phyloP scores from a whole-genome alignment of 2,797 vertebrate species.

The Hybognathus amarus region DNA sequence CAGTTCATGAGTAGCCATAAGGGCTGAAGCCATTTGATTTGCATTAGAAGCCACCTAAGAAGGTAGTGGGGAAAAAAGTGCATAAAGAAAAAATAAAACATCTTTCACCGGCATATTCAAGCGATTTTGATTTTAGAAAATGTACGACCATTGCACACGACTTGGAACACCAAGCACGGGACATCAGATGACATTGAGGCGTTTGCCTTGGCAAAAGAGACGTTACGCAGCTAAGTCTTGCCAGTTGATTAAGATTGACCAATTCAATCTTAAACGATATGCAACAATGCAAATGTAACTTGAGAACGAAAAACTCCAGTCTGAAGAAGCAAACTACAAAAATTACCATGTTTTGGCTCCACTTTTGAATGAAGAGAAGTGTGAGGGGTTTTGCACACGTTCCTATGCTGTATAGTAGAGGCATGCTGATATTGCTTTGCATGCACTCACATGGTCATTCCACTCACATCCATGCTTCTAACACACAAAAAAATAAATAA shows the following conservation, averaged over 20 bases:
- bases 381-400: neutral
- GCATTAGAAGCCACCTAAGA: slow-evolving; percentile 22
- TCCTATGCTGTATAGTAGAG: slow-evolving; percentile 36
- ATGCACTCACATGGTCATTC: slow-evolving; percentile 38
- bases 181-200: neutral
- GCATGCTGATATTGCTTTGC: slow-evolving; percentile 52
- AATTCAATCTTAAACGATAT: slow-evolving; percentile 7
- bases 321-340: neutral
- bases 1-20: neutral
- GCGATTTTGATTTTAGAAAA: slow-evolving; percentile 20
- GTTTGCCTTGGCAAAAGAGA: neutral
- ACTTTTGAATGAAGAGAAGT: neutral
- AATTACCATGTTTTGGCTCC: slow-evolving; percentile 22
- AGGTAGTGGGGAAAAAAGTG: slow-evolving; percentile 34
- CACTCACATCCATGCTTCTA: slow-evolving; percentile 46
- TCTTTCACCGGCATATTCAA: slow-evolving; percentile 30
- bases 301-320: neutral
- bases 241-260: neutral
- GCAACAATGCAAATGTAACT: slow-evolving; percentile 8
- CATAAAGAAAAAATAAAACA: slow-evolving; percentile 5
- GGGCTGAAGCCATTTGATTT: slow-evolving; percentile 9
- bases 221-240: neutral
- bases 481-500: neutral
- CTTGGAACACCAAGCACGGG: neutral
- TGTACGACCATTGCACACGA: neutral